Percentiles rank a stretch among this genome's conserved stretches.
These are phyloP conservation scores for Vulpes vulpes DNA, from an alignment of 2,113 vertebrate genomes.

Conservation along the genomic window DNA sequence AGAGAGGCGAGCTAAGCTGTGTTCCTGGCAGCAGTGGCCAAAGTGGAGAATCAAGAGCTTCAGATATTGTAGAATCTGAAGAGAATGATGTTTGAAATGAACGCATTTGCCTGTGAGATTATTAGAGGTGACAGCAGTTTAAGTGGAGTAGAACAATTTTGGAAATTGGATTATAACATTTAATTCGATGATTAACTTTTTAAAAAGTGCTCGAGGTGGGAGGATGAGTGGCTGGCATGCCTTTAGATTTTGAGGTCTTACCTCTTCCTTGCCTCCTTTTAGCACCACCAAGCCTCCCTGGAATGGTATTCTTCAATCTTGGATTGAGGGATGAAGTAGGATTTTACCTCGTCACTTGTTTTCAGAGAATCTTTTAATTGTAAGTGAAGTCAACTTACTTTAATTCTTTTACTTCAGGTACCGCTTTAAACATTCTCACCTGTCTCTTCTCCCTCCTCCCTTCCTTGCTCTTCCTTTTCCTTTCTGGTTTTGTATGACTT, in stretches of 20 bases:
- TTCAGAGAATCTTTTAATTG: not conserved
- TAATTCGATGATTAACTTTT: constrained; percentile 67
- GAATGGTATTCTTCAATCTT: not conserved
- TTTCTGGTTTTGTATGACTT: not conserved
- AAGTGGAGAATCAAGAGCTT: not conserved
- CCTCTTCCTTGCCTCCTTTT: not conserved
- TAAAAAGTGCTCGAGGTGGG: constrained; percentile 65
- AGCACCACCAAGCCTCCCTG: not conserved
- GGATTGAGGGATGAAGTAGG: not conserved
- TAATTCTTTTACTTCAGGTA: not conserved
- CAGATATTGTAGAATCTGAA: not conserved
- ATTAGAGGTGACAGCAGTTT: constrained; percentile 65
- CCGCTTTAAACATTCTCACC: not conserved
- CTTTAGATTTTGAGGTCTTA: constrained; percentile 7
- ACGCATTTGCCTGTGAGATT: constrained; percentile 29
- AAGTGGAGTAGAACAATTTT: constrained; percentile 72
- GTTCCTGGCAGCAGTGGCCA: not conserved
- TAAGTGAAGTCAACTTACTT: not conserved
- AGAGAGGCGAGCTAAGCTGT: not conserved
- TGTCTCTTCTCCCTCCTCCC: not conserved
- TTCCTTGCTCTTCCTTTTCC: not conserved
- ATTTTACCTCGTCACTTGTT: not conserved
- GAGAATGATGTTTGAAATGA: constrained; percentile 12
- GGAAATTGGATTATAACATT: constrained; percentile 78
- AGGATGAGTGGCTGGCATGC: constrained; percentile 63